phyloP scores from a whole-genome alignment of 2,113 vertebrate species.

The Phoenicopterus ruber region DNA sequence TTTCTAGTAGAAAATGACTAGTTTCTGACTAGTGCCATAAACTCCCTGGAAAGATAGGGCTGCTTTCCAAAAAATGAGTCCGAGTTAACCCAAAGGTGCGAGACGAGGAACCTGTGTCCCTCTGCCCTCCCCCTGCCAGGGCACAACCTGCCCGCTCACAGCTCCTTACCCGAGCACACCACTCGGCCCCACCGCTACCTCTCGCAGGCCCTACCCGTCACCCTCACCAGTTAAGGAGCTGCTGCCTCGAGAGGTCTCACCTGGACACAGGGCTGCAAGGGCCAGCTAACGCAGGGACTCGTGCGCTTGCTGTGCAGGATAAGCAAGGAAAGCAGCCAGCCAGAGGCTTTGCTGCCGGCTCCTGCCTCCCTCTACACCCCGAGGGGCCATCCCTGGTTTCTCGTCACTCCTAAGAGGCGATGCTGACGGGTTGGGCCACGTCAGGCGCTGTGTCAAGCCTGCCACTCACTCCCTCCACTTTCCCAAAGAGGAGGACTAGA shows the following conservation, averaged over 20 bases:
- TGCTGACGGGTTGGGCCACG: not conserved
- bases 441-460: not conserved
- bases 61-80: not conserved
- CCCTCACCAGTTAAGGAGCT: not conserved
- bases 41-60: not conserved
- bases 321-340: not conserved
- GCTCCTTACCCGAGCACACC: not conserved
- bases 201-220: not conserved
- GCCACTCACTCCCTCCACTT: not conserved
- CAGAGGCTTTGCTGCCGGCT: not conserved
- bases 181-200: not conserved
- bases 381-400: not conserved
- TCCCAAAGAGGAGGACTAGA: not conserved
- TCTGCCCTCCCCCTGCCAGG: not conserved
- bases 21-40: not conserved
- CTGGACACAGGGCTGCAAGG: not conserved
- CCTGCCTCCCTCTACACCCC: not conserved
- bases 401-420: not conserved
- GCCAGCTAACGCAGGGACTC: not conserved
- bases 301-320: no score
- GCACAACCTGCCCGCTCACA: no score
- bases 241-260: not conserved
- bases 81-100: not conserved
- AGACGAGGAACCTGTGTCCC: not conserved
- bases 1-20: not conserved